Evolutionary conservation across 2,113 vertebrate genomes (phyloP).

Genomic region (Haemorhous mexicanus): DNA sequence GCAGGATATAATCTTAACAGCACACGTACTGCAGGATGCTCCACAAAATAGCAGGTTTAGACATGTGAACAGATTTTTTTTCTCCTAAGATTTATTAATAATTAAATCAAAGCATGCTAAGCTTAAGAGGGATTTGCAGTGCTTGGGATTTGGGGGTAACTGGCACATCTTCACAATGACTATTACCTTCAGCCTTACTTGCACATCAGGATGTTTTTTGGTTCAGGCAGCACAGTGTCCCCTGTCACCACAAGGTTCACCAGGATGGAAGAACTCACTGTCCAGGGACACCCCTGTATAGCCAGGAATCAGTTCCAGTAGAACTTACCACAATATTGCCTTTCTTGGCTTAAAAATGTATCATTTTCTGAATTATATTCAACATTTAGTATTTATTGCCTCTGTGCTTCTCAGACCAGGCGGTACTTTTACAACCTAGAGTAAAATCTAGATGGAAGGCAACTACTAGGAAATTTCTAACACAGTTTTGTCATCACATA

Average conservation of each 20-base stretch:
- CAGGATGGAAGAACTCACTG: background rate
- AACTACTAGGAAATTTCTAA: background rate
- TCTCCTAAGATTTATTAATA: conserved; percentile 22
- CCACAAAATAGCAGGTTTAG: conserved; percentile 26
- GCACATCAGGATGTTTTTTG: background rate
- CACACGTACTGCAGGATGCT: background rate
- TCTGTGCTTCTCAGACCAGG: background rate
- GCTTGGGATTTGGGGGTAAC: background rate
- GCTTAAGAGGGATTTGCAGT: conserved; percentile 9
- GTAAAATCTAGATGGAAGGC: background rate
- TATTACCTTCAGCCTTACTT: background rate
- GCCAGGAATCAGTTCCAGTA: background rate
- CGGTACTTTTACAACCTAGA: background rate
- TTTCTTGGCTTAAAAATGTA: background rate
- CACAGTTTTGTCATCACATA: background rate
- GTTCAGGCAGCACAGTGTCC: background rate
- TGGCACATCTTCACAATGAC: background rate
- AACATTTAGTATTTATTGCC: background rate
- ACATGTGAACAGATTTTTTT: background rate
- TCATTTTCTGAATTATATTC: background rate
- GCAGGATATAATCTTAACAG: conserved; percentile 43
- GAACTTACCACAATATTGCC: background rate
- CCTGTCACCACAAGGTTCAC: background rate
- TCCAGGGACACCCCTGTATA: background rate
- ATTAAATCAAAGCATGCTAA: conserved; percentile 40